Evolutionary conservation across 1,140 invertebrate species (phyloP).

Genomic region (Gyrodactylus bullatarudis): DNA sequence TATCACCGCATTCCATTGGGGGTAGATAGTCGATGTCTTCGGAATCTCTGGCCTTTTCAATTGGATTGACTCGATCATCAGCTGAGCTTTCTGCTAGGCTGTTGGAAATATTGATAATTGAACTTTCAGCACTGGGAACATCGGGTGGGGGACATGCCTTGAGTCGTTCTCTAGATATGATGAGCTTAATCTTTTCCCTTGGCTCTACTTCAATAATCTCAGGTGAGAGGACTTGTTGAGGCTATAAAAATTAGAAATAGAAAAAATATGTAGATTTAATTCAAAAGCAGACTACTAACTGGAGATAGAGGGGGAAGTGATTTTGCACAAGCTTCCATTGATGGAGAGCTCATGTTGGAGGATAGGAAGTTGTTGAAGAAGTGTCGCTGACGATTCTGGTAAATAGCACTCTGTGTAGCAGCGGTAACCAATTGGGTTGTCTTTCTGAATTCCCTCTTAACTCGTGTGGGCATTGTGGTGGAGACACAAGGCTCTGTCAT

Average conservation of each 20-base stretch:
- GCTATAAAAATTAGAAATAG: not conserved
- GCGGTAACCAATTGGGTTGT: not conserved
- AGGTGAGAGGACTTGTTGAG: not conserved
- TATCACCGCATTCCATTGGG: not conserved
- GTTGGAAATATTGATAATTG: not conserved
- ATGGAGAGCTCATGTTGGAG: not conserved
- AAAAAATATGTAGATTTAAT: not conserved
- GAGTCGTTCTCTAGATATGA: not conserved
- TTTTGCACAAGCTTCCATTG: not conserved
- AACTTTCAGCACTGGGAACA: not conserved
- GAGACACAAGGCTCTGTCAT: not conserved
- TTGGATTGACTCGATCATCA: not conserved
- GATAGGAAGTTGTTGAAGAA: not conserved
- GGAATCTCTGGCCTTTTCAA: not conserved
- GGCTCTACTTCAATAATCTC: not conserved
- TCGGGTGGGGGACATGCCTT: not conserved
- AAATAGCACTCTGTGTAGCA: not conserved
- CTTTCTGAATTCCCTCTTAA: not conserved
- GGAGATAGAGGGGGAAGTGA: not conserved
- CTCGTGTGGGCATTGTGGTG: not conserved
- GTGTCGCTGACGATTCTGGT: not conserved
- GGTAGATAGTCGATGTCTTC: not conserved
- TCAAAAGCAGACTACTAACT: not conserved
- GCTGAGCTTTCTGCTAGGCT: not conserved
- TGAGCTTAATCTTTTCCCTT: not conserved